Evolutionary conservation across 2,888 invertebrate species (phyloP).

Genomic region (Celastrina argiolus): DNA sequence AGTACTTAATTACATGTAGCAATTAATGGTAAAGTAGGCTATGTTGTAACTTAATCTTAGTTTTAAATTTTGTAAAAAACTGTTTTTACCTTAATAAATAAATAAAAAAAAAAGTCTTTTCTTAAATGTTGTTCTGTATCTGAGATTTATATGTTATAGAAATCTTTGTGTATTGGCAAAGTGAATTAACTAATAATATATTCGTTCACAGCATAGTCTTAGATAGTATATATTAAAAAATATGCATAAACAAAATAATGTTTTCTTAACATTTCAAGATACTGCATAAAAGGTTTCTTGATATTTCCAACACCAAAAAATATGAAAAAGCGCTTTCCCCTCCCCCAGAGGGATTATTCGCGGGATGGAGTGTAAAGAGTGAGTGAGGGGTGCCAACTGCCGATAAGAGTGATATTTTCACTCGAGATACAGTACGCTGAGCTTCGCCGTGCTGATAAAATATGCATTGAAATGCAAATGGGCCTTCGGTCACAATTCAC

Average conservation of each 20-base stretch:
- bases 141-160: too few species aligned
- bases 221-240: too few species aligned
- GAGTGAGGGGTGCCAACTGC: slow-evolving; percentile 62
- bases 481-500: background rate
- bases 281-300: background rate
- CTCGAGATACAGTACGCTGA: slow-evolving; percentile 33
- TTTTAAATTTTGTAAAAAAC: too few species aligned
- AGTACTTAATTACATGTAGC: too few species aligned
- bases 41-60: too few species aligned
- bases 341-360: slow-evolving; percentile 64
- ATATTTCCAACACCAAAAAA: slow-evolving; percentile 32
- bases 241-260: background rate
- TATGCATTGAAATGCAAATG: slow-evolving; percentile 75
- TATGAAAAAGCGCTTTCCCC: slow-evolving; percentile 43
- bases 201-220: too few species aligned
- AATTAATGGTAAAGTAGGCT: too few species aligned
- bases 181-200: too few species aligned
- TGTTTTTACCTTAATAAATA: too few species aligned
- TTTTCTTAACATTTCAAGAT: background rate
- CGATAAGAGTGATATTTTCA: slow-evolving; percentile 63
- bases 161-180: too few species aligned
- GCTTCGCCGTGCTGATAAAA: slow-evolving; percentile 47
- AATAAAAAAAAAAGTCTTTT: too few species aligned
- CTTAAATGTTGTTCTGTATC: too few species aligned
- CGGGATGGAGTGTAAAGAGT: slow-evolving; percentile 61